phyloP scores from a whole-genome alignment of 2,888 invertebrate species.

The Nymphalis c-album region DNA sequence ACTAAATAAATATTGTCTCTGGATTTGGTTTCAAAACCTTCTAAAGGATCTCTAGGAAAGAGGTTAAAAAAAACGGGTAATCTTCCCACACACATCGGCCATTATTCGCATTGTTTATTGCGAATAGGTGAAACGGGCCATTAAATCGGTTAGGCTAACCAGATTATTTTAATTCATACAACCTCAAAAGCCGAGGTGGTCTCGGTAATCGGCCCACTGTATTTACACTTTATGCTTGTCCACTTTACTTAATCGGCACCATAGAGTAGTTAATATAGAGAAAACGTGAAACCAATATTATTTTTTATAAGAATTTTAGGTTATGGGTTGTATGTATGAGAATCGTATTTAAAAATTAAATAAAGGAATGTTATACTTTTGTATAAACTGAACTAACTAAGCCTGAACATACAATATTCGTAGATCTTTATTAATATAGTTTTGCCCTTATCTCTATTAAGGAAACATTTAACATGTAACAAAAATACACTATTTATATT shows the following conservation, averaged over 20 bases:
- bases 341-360: not conserved
- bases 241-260: conserved; percentile 51
- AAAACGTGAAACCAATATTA: not conserved
- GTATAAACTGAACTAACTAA: too few relatives aligned
- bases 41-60: conserved; percentile 26
- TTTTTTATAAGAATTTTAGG: not conserved
- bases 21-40: not conserved
- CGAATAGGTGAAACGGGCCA: conserved; percentile 35
- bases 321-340: not conserved
- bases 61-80: conserved; percentile 31
- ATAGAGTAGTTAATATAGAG: conserved; percentile 21
- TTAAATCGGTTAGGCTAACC: conserved; percentile 40
- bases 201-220: conserved; percentile 41
- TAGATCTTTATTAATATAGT: too few relatives aligned
- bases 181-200: conserved; percentile 45
- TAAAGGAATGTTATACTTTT: too few relatives aligned
- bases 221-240: conserved; percentile 50
- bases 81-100: conserved; percentile 36
- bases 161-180: conserved; percentile 44
- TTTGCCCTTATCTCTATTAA: too few relatives aligned
- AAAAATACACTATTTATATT: too few relatives aligned
- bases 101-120: conserved; percentile 41
- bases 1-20: not conserved
- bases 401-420: too few relatives aligned
- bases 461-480: too few relatives aligned